Conservation (phyloP, 1,140 invertebrate species). For the Ips nitidus region DNA sequence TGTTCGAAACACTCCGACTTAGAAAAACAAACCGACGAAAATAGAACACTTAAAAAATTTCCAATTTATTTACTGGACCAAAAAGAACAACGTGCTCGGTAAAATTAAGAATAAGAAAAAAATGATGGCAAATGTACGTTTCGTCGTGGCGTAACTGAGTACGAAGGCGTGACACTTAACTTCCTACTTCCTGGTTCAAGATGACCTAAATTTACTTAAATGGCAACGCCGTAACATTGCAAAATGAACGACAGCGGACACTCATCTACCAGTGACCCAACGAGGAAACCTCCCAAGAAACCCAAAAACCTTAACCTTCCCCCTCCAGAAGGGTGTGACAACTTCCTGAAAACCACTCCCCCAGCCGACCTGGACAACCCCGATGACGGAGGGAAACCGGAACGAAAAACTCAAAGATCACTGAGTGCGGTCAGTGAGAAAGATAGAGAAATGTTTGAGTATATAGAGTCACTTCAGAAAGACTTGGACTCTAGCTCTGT, state of each 20-base stretch:
- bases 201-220: background rate
- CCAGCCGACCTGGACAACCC: background rate
- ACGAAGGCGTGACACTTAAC: background rate
- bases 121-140: too few species aligned
- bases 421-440: constrained; percentile 28
- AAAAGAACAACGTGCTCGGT: background rate
- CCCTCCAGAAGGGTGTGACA: constrained; percentile 45
- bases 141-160: background rate
- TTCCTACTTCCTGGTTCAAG: background rate
- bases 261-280: background rate
- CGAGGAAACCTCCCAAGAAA: constrained; percentile 33
- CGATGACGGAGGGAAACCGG: constrained; percentile 2
- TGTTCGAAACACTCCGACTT: constrained; percentile 15
- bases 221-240: too few species aligned
- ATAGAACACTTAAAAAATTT: constrained; percentile 13
- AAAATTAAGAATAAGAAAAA: constrained; percentile 1
- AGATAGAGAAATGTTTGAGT: constrained; percentile 46
- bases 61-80: background rate
- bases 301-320: constrained; percentile 43
- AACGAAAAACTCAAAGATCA: constrained; percentile 12
- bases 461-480: constrained; percentile 45
- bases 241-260: constrained; percentile 8
- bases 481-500: constrained; percentile 43
- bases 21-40: constrained; percentile 20
- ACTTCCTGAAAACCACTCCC: constrained; percentile 2